Conservation (phyloP, 2,113 vertebrate species). For the Prunella fulvescens region DNA sequence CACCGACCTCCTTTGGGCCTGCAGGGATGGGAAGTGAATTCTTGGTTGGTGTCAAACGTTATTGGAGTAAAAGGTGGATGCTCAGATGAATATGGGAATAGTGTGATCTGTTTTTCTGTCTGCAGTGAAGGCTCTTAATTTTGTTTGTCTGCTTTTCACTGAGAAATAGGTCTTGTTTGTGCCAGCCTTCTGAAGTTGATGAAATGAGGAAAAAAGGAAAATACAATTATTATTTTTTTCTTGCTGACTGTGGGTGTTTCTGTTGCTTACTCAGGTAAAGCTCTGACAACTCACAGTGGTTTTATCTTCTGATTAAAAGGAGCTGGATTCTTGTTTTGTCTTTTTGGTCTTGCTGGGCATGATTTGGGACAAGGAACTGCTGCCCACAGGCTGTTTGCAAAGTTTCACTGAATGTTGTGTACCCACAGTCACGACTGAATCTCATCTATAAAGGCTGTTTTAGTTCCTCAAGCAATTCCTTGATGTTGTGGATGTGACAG, state of each 20-base stretch:
- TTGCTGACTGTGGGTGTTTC: constrained; percentile 41
- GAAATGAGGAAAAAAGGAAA: constrained; percentile 17
- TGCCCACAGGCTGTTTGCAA: background rate
- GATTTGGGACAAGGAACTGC: constrained; percentile 3
- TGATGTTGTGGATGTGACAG: background rate
- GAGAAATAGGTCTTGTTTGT: constrained; percentile 29
- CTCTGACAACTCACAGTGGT: constrained; percentile 23
- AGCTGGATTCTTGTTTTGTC: background rate
- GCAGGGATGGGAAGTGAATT: background rate
- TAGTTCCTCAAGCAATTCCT: constrained; percentile 20
- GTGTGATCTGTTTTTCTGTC: background rate
- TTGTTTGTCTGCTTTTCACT: constrained; percentile 25
- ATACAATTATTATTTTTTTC: background rate
- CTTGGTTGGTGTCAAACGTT: background rate
- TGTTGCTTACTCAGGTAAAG: constrained; percentile 37
- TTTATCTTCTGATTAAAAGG: constrained; percentile 34
- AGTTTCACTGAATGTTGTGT: background rate
- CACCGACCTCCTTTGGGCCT: background rate
- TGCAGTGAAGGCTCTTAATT: background rate
- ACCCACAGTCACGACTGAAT: background rate
- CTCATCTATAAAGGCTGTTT: background rate
- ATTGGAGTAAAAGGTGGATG: background rate
- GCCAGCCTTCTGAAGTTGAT: constrained; percentile 14
- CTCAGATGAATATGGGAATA: background rate
- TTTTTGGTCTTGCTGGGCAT: constrained; percentile 10